Evolutionary conservation across 2,113 vertebrate genomes (phyloP), one percentile per base, ranked within the genome.

Genomic region (Sylvia atricapilla): DNA sequence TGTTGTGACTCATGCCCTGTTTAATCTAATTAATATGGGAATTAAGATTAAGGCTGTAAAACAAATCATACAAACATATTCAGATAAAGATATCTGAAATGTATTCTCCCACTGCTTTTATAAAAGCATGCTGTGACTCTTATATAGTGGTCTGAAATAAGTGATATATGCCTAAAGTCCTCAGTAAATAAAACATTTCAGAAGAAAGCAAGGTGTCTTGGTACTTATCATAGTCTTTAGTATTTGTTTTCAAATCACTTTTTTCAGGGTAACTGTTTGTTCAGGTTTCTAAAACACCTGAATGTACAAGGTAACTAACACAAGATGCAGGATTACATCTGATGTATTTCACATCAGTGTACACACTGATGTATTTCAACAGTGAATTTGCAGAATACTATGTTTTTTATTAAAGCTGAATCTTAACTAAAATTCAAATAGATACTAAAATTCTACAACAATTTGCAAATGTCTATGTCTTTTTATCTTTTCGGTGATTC

Each of bases 201-300:
- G 21, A 64, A 15, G 33, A 13, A 64, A 3, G 1, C 13, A 43
- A 10, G 10, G 2, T n/a, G 3, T 46, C 31, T 55, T 47, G 2
- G 1, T 64, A 23, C 46, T 67, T 15, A 23, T 46, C 22, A 33
- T 15, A 53, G 47, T 24, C 5, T 13, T 39, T 28, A 52, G 3
- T 15, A 24, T 78, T 77, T 74, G 13, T 20, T 87, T 78, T 66
- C 28, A 82, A 66, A 25, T 13, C 3, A 8, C 7, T 21, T 58
- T 78, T 90, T 78, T 70, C 12, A n/a, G 19, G 10, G 8, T 58
- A 58, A 4, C 13, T 41, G 41, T 70, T 63, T 16, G 11, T 24
- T 49, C 7, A 18, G 19, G 6, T 66, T 80, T 69, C 15, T 77
- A 59, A 88, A 91, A 64, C 12, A 41, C 2, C 5, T 9, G 13